Evolutionary conservation across 2,797 vertebrate species (phyloP), one percentile per base, ranked within the genome.

Genomic region (Holocentrus rufus): DNA sequence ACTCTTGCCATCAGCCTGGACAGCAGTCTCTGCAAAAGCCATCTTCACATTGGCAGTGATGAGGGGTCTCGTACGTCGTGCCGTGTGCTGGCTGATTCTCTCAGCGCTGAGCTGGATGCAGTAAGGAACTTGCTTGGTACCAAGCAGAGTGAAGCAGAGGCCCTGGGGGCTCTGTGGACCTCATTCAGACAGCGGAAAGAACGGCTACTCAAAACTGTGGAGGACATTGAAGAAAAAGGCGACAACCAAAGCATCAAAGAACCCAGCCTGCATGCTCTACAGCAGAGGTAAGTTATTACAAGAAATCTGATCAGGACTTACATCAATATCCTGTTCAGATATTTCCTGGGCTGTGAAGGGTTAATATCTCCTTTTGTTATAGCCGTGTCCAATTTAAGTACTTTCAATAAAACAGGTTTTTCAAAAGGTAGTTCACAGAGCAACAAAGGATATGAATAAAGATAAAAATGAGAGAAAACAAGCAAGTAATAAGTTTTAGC

Each of bases 161-260:
- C 97, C 47, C 90, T 98, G 57, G 94, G 91, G 0, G 92, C 89
- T 2, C 80, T 99, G 65, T 94, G 88, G 90, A 95, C 91, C 23
- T 95, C 96, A 1, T 98, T 98, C 75, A 88, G 87, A 65, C 95
- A 97, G 62, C 91, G 92, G 50, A 98, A 95, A 70, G 98, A 98
- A 10, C 95, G 95, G 72, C 84, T 99, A 5, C 94, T 98, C 61
- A 96, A 94, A 85, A 93, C 87, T 10, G 94, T 99, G 72, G 97
- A 98, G 86, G 96, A 98, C 85, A 93, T 94, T 7, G 98, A 99
- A 83, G 97, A 98, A 80, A 96, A 96, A 81, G 92, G 95, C 0
- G 96, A 98, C 76, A 92, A 89, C 39, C 96, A 96, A 74, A 89
- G 88, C 23, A 82, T 97, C 55, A 96, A 94, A 77, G 96, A 98